These are phyloP conservation scores for Mystacides longicornis DNA, from an alignment of 2,888 invertebrate species.

Conservation along the genomic window DNA sequence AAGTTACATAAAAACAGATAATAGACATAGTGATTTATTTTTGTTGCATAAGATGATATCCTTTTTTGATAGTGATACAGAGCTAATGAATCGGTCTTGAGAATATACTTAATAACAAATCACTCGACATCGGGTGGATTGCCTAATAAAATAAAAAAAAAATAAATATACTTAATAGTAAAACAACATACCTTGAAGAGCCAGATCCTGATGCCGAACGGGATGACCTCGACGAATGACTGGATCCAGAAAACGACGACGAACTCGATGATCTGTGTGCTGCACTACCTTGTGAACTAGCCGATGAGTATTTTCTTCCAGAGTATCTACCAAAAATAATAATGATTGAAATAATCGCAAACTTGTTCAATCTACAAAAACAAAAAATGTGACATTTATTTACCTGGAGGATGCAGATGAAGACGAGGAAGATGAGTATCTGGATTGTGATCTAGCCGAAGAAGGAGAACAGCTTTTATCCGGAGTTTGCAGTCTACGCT, in stretches of 20 bases:
- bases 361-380: background rate
- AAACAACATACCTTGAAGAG: slow-evolving; percentile 40
- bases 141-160: too few species aligned
- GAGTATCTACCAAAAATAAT: slow-evolving; percentile 18
- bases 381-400: background rate
- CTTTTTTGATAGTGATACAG: too few species aligned
- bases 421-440: slow-evolving; percentile 29
- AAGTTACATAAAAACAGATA: too few species aligned
- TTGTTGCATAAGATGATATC: too few species aligned
- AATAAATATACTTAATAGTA: too few species aligned
- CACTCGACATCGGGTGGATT: too few species aligned
- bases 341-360: background rate
- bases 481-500: slow-evolving; percentile 34
- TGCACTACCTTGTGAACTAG: slow-evolving; percentile 21
- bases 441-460: slow-evolving; percentile 34
- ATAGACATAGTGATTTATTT: too few species aligned
- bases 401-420: slow-evolving; percentile 24
- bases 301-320: slow-evolving; percentile 22
- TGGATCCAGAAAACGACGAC: slow-evolving; percentile 34
- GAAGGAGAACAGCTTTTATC: slow-evolving; percentile 33
- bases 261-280: slow-evolving; percentile 29
- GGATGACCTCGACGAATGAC: slow-evolving; percentile 29
- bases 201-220: slow-evolving; percentile 45
- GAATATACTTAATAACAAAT: too few species aligned
- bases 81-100: too few species aligned